These are phyloP conservation scores for Florisuga fusca DNA, from an alignment of 2,797 vertebrate species.

Conservation along the genomic window DNA sequence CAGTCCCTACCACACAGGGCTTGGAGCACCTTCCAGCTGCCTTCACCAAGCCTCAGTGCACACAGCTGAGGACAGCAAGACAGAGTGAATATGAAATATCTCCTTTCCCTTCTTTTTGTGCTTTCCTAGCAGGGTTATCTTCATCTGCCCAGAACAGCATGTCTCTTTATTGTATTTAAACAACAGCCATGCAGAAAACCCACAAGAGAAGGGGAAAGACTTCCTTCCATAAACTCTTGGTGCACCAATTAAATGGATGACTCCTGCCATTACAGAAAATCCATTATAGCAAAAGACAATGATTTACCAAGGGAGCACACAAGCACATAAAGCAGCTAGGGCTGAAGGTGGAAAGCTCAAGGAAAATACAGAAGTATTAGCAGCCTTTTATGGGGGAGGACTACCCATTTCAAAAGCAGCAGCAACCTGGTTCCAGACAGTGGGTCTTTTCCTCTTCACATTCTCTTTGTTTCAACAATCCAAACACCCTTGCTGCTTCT, in stretches of 20 bases:
- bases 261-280: conserved; percentile 21
- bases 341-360: conserved; percentile 23
- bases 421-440: not conserved
- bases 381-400: not conserved
- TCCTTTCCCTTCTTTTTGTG: not conserved
- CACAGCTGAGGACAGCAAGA: not conserved
- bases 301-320: conserved; percentile 24
- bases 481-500: not conserved
- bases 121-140: not conserved
- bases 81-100: not conserved
- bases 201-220: not conserved
- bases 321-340: conserved; percentile 13
- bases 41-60: not conserved
- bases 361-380: not conserved
- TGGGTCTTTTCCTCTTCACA: not conserved
- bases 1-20: not conserved
- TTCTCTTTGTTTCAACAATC: not conserved
- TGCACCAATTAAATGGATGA: not conserved
- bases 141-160: not conserved
- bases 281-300: conserved; percentile 30
- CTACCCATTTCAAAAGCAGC: not conserved
- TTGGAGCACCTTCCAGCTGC: not conserved
- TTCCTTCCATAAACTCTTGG: conserved; percentile 50
- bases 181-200: conserved; percentile 21
- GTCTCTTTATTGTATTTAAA: conserved; percentile 1